A percentile compares a stretch with the other conserved stretches of the same genome.
phyloP scores from a whole-genome alignment of 2,113 vertebrate genomes.

The Struthidea cinerea region DNA sequence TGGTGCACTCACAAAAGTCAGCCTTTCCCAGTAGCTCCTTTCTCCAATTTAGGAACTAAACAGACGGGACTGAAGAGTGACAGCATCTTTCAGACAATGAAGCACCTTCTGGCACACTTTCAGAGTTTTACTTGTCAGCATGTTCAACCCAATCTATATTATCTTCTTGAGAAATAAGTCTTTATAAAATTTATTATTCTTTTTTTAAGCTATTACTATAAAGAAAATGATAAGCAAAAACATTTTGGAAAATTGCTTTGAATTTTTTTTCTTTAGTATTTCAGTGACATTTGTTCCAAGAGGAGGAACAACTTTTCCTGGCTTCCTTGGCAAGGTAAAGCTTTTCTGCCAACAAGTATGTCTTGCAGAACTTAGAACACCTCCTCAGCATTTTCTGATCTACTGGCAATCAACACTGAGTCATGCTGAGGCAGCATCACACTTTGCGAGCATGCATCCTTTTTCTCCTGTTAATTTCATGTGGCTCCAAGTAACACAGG shows the following conservation, averaged over 20 bases:
- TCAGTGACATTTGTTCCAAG: not conserved
- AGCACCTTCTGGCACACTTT: not conserved
- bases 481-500: not conserved
- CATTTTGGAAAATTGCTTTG: not conserved
- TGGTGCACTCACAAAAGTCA: not conserved
- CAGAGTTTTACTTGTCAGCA: not conserved
- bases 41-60: not conserved
- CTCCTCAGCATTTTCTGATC: not conserved
- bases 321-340: not conserved
- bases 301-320: not conserved
- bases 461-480: not conserved
- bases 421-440: not conserved
- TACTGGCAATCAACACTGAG: not conserved
- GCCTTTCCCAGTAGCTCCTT: not conserved
- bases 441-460: not conserved
- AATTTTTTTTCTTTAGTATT: not conserved
- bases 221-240: not conserved
- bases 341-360: not conserved
- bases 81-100: not conserved
- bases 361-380: not conserved
- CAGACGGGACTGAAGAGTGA: not conserved
- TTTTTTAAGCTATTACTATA: not conserved
- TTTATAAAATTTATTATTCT: not conserved
- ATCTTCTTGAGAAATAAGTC: not conserved
- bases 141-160: not conserved